Evolutionary conservation across 2,113 vertebrate species (phyloP).

Genomic region (Tyto alba): DNA sequence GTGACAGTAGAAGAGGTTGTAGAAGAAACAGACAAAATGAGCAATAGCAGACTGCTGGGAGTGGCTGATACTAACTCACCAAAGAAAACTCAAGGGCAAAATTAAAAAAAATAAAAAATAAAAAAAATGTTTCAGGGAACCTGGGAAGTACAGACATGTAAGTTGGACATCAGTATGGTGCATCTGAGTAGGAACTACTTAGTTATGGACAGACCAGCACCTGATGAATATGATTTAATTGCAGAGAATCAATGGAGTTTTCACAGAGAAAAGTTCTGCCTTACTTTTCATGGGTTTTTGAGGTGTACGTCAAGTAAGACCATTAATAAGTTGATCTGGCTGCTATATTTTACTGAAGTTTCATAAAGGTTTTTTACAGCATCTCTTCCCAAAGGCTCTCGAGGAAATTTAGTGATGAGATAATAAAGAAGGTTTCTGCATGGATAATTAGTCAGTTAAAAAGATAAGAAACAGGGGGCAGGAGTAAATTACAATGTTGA

Average conservation of each 20-base stretch:
- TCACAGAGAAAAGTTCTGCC: background rate
- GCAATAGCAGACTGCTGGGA: background rate
- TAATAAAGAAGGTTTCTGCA: background rate
- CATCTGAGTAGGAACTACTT: background rate
- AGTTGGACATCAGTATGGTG: background rate
- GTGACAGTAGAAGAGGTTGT: background rate
- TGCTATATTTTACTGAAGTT: background rate
- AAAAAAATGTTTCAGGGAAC: background rate
- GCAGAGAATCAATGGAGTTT: background rate
- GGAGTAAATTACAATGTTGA: background rate
- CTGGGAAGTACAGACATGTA: background rate
- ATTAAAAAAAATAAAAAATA: background rate
- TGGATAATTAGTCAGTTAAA: background rate
- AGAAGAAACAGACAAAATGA: background rate
- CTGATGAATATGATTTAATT: background rate
- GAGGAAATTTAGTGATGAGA: background rate
- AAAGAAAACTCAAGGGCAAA: background rate
- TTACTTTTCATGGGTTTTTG: background rate
- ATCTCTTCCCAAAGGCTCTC: background rate
- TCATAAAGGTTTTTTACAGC: background rate
- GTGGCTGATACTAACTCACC: background rate
- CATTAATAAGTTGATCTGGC: background rate
- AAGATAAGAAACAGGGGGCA: background rate
- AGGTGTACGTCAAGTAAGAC: background rate
- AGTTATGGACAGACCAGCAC: background rate